phyloP scores from a whole-genome alignment of 2,797 vertebrate species.

The Liasis olivaceus region DNA sequence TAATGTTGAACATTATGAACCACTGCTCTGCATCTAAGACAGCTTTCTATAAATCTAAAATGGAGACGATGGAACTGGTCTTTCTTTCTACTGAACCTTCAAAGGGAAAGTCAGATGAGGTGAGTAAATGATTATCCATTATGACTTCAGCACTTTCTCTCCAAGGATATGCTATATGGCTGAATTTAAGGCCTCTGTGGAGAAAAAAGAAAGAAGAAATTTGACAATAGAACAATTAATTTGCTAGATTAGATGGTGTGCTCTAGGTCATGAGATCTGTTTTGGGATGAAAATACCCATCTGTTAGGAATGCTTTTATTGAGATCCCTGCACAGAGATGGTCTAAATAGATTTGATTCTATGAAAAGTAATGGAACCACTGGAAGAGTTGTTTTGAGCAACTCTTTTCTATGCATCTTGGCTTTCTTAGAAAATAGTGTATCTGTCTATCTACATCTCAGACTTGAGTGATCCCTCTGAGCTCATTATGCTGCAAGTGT shows the following conservation, averaged over 20 bases:
- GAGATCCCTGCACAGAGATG: neutral
- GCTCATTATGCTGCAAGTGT: conserved; percentile 75
- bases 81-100: neutral
- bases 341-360: neutral
- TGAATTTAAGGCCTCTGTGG: neutral
- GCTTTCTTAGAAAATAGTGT: conserved; percentile 25
- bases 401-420: conserved; percentile 51
- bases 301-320: neutral
- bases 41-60: neutral
- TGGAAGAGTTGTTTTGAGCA: conserved; percentile 30
- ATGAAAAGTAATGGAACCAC: conserved; percentile 8
- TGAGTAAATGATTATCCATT: neutral
- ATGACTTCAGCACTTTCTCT: neutral
- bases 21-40: neutral
- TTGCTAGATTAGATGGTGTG: neutral
- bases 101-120: neutral
- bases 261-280: neutral
- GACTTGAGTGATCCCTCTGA: conserved; percentile 58
- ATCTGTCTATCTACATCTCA: conserved; percentile 34
- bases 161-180: neutral
- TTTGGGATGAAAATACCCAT: neutral
- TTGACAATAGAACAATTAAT: neutral
- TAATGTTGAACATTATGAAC: neutral
- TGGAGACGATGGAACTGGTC: neutral
- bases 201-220: neutral